phyloP scores from a whole-genome alignment of 2,888 invertebrate species.

The Halictus quadricinctus region DNA sequence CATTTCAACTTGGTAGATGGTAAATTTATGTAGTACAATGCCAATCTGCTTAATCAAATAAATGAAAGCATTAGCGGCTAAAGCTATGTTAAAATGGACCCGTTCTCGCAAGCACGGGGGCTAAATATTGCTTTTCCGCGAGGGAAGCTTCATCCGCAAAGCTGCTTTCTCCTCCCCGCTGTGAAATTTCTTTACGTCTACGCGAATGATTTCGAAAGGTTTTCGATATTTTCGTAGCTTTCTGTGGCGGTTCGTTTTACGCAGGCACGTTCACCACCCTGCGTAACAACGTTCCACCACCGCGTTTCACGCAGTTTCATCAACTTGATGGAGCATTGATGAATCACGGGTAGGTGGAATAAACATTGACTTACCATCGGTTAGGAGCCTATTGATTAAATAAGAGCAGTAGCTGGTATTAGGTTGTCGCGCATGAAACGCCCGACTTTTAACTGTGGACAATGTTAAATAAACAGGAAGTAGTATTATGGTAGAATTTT shows the following conservation, averaged over 20 bases:
- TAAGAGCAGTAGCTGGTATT: not conserved
- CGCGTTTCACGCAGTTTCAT: slow-evolving; percentile 32
- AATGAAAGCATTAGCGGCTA: not conserved
- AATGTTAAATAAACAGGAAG: not conserved
- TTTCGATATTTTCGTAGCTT: slow-evolving; percentile 64
- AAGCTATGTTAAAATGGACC: not conserved
- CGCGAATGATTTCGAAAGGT: slow-evolving; percentile 52
- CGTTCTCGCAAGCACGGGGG: not conserved
- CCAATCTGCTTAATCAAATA: not conserved
- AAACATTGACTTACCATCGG: slow-evolving; percentile 4
- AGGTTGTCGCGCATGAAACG: not conserved
- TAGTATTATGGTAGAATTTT: not conserved
- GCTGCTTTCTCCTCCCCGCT: slow-evolving; percentile 66
- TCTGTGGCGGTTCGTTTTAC: slow-evolving; percentile 26
- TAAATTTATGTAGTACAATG: not conserved
- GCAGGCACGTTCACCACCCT: not conserved
- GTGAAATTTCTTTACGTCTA: slow-evolving; percentile 68
- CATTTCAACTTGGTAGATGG: not conserved
- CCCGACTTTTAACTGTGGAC: not conserved
- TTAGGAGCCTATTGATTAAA: slow-evolving; percentile 4
- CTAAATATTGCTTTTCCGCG: slow-evolving; percentile 64
- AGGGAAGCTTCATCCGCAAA: slow-evolving; percentile 54
- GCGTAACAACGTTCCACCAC: slow-evolving; percentile 7
- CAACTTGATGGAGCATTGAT: slow-evolving; percentile 13
- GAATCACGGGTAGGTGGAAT: slow-evolving; percentile 26